Base-by-base conservation (phyloP, 2,888 invertebrate genomes). In the Pseudeuparius sepicola region DNA sequence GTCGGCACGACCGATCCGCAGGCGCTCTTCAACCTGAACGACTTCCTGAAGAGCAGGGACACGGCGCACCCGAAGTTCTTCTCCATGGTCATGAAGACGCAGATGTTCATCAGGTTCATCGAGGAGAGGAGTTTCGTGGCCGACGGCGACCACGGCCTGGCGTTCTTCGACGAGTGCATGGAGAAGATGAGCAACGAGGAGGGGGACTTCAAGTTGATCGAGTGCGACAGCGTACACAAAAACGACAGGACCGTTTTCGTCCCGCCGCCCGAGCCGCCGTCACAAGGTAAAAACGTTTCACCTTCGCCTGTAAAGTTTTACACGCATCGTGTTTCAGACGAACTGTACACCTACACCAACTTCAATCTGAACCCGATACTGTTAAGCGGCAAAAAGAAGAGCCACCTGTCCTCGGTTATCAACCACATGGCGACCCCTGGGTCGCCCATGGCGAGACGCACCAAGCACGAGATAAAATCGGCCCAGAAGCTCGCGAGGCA, bases 71-170 rank as follows among this genome's bases (percentile, higher is more conserved):
- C 83, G 35, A 82, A 89, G 57, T 96, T 96, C 69, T 96, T 85
- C 66, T 75, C 77, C 17, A 69, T 87, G 47, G 67, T 94, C 57
- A 84, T 90, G 73, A 81, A 80, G 51, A 97, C 96, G 1, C 96
- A 97, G 66, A 90, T 92, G 85, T 97, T 96, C 66, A 92, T 89
- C 46, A 78, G 94, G 32, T 98, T 99, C 63, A 96, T 99, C 43
- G 97, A 98, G 63, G 98, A 98, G 61, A 74, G 97, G 12, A 94
- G 94, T 47, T 97, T 99, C 64, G 92, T 96, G 1, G 92, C 93
- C n/a, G 96, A 96, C 56, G 89, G 87, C 52, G 96, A 97, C 65
- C 89, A 90, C 40, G 89, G 92, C 28, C 67, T 98, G 37, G 89
- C 87, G 9, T 92, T 92, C 64, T 98, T 98, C 57, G 98, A 98